Evolutionary conservation across 2,888 invertebrate species (phyloP).

Genomic region (Acronicta psi): DNA sequence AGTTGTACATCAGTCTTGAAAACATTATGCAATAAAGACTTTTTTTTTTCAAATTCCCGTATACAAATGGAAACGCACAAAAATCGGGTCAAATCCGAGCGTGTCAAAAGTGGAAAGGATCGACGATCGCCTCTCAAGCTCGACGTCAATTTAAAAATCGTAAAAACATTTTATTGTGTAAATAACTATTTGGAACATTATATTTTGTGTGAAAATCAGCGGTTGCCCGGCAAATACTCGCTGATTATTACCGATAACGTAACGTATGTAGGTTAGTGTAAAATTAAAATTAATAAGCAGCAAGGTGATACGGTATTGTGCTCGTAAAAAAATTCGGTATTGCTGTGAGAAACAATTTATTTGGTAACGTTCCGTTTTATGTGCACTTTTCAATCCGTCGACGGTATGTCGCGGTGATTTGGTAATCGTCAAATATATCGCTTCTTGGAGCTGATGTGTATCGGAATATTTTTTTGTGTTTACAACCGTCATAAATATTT

Average conservation of each 20-base stretch:
- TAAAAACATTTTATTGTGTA: conserved; percentile 77
- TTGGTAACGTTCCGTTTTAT: conserved; percentile 33
- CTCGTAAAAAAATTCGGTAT: conserved; percentile 53
- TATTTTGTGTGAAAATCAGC: conserved; percentile 55
- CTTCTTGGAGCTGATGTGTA: background rate
- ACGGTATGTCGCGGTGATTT: conserved; percentile 4
- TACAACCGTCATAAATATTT: background rate
- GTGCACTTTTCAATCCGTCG: conserved; percentile 21
- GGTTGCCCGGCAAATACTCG: conserved; percentile 36
- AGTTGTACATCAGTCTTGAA: no score
- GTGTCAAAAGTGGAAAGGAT: conserved; percentile 83
- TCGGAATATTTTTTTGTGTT: background rate
- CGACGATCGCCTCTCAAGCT: conserved; percentile 60
- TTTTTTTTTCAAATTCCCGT: conserved; percentile 10
- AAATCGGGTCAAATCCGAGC: conserved; percentile 70
- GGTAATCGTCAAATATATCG: conserved; percentile 5
- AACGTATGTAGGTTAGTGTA: conserved; percentile 47
- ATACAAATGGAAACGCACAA: conserved; percentile 67
- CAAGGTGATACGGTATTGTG: conserved; percentile 55
- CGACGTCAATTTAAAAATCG: conserved; percentile 78
- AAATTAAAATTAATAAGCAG: conserved; percentile 54
- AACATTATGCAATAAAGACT: background rate
- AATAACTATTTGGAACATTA: conserved; percentile 63
- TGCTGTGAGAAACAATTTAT: conserved; percentile 26
- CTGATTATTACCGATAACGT: conserved; percentile 47